Evolutionary conservation across 2,888 invertebrate genomes (phyloP).

Genomic region (Carpatolechia fugitivella): DNA sequence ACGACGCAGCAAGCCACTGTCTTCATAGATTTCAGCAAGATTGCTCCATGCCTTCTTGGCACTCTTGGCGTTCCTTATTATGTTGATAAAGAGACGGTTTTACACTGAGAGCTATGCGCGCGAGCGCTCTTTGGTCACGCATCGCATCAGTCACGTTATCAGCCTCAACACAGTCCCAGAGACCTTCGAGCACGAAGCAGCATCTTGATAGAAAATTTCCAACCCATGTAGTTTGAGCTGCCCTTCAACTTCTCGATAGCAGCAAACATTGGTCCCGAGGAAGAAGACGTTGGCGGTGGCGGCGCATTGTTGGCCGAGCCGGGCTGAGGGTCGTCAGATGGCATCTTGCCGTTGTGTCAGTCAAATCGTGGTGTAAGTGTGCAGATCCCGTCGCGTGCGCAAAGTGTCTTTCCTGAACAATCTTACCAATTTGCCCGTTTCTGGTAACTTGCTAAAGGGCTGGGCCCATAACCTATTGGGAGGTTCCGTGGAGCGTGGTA

Average conservation of each 20-base stretch:
- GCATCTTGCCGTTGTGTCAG: no score
- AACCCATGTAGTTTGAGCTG: not conserved
- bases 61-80: not conserved
- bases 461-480: no score
- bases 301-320: no score
- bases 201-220: not conserved
- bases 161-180: not conserved
- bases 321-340: no score
- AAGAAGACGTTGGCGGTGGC: no score
- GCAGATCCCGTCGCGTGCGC: no score
- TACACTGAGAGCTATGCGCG: not conserved
- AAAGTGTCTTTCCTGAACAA: no score
- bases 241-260: not conserved
- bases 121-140: not conserved
- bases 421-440: no score
- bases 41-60: not conserved
- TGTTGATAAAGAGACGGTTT: not conserved
- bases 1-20: not conserved
- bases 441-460: no score
- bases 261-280: no score
- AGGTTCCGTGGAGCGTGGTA: no score
- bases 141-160: not conserved
- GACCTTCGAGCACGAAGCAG: not conserved
- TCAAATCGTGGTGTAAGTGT: no score
- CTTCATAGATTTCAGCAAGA: not conserved